Evolutionary conservation across 2,113 vertebrate species (phyloP), one percentile per base, ranked within the genome.

Genomic region (Oplegnathus fasciatus): DNA sequence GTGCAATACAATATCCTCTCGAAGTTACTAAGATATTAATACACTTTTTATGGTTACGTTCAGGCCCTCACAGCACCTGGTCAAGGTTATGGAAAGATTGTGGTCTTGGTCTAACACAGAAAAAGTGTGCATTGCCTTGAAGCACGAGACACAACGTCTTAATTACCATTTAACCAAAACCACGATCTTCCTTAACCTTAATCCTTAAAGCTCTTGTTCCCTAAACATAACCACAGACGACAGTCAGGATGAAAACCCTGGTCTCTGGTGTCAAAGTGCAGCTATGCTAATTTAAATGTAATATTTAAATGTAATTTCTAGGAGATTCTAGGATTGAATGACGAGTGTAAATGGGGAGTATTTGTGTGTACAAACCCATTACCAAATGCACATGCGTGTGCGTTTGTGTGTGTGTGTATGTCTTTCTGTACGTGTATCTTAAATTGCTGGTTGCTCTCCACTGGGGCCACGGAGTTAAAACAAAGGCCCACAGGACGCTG

Each of bases 371-470:
- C 2, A 32, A 58, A 66, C 18, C 66, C 2, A 60, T 42, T 75
- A 71, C 42, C 46, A 54, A 34, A 34, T 28, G 69, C 5, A 1
- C 34, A 17, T 64, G 60, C 48, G 5, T 37, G 34, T n/a, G n/a
- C n/a, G n/a, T n/a, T n/a, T n/a, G 34, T 26, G 40, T 52, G 40
- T 70, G 50, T 61, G 64, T 64, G 15, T 54, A 24, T 75, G 10
- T 65, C 17, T 74, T 1, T 44, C 10, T 60, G 60, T 54, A 4
- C 58, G 40, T 80, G 52, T 26, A 61, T 62, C 11, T 57, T 60
- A 67, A 82, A 81, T 66, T 78, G 58, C 42, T 65, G 17, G 58
- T 74, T 79, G 62, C 20, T 78, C 46, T 61, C 67, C 22, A n/a
- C 50, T 46, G 62, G 30, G 75, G 65, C 6, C 69, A 55, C 15